Conservation (phyloP, 2,113 vertebrate genomes). For the Acanthisitta chloris region DNA sequence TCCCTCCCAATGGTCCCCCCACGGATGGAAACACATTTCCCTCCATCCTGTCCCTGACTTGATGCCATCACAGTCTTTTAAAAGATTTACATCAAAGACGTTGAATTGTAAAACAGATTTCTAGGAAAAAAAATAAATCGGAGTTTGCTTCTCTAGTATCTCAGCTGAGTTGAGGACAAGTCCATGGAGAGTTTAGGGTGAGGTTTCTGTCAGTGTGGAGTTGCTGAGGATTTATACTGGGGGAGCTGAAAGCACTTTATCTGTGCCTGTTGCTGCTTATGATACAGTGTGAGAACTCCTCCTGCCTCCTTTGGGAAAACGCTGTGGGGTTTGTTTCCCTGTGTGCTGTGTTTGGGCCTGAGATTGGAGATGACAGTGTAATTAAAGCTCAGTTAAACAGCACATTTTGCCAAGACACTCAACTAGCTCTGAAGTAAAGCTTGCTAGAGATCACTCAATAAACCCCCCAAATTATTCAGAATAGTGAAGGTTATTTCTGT, state of each 20-base stretch:
- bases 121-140: not conserved
- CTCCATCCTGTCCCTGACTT: constrained; percentile 19
- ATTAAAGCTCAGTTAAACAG: not conserved
- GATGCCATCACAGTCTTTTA: constrained; percentile 3
- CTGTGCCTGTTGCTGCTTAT: not conserved
- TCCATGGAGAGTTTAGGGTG: not conserved
- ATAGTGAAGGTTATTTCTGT: not conserved
- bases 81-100: not conserved
- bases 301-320: not conserved
- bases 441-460: not conserved
- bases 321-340: not conserved
- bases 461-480: not conserved
- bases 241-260: not conserved
- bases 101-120: not conserved
- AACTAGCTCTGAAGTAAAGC: not conserved
- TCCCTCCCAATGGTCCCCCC: not conserved
- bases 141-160: not conserved
- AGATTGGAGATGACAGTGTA: not conserved
- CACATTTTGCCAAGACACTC: not conserved
- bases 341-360: not conserved
- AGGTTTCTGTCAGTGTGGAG: not conserved
- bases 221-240: not conserved
- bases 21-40: not conserved
- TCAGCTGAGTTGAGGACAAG: not conserved
- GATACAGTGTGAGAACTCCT: not conserved